Evolutionary conservation across 2,888 invertebrate genomes (phyloP), one percentile per base, ranked within the genome.

Genomic region (Platynereis dumerilii): DNA sequence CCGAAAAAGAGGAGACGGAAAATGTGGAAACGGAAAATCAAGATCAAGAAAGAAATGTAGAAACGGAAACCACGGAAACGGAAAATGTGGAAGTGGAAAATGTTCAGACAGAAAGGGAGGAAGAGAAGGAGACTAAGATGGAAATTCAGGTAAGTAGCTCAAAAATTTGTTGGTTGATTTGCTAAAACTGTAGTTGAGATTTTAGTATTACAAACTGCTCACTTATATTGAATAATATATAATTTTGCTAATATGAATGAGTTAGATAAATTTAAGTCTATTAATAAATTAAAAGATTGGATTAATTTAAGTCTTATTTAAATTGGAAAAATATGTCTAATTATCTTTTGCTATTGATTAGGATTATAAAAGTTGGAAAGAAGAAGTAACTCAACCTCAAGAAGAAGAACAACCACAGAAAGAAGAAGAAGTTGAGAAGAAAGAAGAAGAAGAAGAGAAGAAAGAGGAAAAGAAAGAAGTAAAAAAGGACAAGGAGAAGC

Each of bases 381-480:
- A 29, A 58, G 42, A 28, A 39, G 39, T 22, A 39, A 39, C 12
- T 20, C 17, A 39, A 0, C 22, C 39, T 34, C n/a, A 39, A 39
- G 10, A 34, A 29, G 57, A 20, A 22, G 24, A 22, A 29, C 17
- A 39, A 34, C 58, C 5, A 58, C 29, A 22, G 34, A 58, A 58
- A 58, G 29, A 26, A 17, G 26, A 34, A 58, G 12, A 12, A 26
- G 20, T 20, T n/a, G 7, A 10, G 20, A 26, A n/a, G 7, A 34
- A 39, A 39, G 39, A n/a, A 26, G 60, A 60, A 15, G 60, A 60
- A 28, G 60, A 60, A 29, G 44, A 20, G 7, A 56, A 56, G n/a
- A 57, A 56, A 57, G 42, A 44, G 60, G 63, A 60, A 48, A 39
- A 57, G 29, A 54, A 56, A 57, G 53, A 60, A 42, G 1, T 26